These are phyloP conservation scores for Pollicipes pollicipes DNA, from an alignment of 1,140 invertebrate species.

Conservation along the genomic window DNA sequence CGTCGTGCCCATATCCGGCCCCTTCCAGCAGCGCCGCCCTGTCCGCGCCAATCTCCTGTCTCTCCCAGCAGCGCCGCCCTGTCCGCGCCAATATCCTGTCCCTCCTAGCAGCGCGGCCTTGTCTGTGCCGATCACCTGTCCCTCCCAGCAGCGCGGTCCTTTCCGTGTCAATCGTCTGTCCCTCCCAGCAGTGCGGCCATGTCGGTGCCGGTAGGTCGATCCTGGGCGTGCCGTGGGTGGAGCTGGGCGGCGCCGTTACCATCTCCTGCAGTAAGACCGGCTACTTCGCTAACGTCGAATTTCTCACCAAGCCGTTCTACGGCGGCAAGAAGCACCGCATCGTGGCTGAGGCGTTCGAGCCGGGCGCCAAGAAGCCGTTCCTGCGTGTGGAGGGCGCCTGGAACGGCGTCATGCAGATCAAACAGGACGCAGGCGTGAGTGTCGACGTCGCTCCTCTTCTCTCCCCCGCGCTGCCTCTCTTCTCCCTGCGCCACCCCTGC, in stretches of 20 bases:
- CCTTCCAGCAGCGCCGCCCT: no score
- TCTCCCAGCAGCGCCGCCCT: no score
- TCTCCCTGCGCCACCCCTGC: not conserved
- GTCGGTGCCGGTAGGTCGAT: constrained; percentile 48
- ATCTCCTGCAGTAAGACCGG: constrained; percentile 80
- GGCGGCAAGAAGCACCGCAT: constrained; percentile 83
- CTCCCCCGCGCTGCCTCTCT: constrained; percentile 9
- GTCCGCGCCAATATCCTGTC: no score
- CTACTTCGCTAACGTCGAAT: constrained; percentile 72
- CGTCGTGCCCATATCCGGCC: no score
- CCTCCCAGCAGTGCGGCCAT: not conserved
- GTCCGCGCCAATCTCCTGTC: no score
- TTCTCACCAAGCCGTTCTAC: constrained; percentile 93
- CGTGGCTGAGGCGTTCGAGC: constrained; percentile 54
- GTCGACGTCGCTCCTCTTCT: constrained; percentile 7
- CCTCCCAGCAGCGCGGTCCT: no score
- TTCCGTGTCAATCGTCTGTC: constrained; percentile 12
- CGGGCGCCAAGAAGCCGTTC: constrained; percentile 69
- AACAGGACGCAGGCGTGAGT: constrained; percentile 59
- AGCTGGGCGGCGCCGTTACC: constrained; percentile 71
- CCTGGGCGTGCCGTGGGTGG: constrained; percentile 89
- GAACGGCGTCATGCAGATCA: constrained; percentile 84
- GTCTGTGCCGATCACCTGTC: no score
- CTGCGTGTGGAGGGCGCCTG: constrained; percentile 78
- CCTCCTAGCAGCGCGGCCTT: no score